Evolutionary conservation across 2,113 vertebrate species (phyloP).

Genomic region (Erythrocercus mccallii): DNA sequence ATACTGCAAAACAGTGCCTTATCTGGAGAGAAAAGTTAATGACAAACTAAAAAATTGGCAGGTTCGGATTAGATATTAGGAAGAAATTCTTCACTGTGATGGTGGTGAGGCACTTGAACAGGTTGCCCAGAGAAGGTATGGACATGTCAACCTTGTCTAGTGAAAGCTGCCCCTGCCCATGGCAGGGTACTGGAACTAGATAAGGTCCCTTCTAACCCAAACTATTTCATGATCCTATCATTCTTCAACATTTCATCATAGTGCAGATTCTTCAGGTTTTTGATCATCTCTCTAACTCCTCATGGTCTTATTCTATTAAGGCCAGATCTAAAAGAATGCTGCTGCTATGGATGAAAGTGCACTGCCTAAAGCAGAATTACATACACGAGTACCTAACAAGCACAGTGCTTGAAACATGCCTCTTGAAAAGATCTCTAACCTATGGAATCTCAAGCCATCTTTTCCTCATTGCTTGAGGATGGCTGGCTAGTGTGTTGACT

Average conservation of each 20-base stretch:
- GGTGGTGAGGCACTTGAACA: neutral
- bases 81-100: neutral
- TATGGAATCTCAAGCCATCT: neutral
- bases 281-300: neutral
- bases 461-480: neutral
- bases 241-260: neutral
- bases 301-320: neutral
- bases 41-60: neutral
- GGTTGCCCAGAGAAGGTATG: neutral
- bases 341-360: neutral
- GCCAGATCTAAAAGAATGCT: neutral
- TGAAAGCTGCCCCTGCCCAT: neutral
- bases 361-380: neutral
- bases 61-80: neutral
- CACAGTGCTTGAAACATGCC: neutral
- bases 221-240: neutral
- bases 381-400: neutral
- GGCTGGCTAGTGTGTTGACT: neutral
- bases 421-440: neutral
- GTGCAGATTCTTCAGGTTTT: neutral
- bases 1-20: neutral
- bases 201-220: neutral
- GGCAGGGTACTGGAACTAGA: neutral
- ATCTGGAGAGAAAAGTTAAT: neutral
- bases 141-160: neutral